These are phyloP conservation scores for Caracal caracal DNA, from an alignment of 2,113 vertebrate species.

Conservation along the genomic window DNA sequence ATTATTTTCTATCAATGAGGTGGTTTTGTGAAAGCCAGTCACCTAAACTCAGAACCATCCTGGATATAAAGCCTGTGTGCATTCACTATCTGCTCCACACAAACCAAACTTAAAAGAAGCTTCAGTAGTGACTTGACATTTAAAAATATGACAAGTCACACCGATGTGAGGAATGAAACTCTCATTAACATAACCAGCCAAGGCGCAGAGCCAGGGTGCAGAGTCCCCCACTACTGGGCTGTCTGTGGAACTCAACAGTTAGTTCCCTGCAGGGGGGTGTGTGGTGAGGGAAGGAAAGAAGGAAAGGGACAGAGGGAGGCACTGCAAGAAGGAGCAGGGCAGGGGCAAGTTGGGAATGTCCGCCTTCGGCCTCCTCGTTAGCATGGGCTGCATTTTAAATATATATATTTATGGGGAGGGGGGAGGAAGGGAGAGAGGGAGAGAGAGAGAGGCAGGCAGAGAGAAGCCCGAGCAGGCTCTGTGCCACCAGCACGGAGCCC, in stretches of 20 bases:
- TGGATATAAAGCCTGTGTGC: not conserved
- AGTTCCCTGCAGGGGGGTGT: not conserved
- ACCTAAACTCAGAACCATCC: not conserved
- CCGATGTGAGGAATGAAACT: not conserved
- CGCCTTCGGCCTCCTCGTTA: not conserved
- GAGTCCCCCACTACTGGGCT: not conserved
- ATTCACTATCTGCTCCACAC: not conserved
- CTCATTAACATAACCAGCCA: not conserved
- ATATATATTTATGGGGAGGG: no score
- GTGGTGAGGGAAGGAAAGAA: rapidly evolving
- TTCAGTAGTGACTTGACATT: not conserved
- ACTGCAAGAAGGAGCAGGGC: not conserved
- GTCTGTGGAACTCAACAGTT: not conserved
- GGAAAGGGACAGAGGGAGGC: not conserved
- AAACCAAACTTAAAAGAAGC: not conserved
- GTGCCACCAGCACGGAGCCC: no score
- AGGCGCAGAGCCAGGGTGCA: not conserved
- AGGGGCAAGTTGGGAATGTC: not conserved
- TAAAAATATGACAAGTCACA: not conserved
- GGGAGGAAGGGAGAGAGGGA: no score
- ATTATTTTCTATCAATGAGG: not conserved
- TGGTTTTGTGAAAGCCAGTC: not conserved
- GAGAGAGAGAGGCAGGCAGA: no score
- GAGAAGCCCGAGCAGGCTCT: no score
- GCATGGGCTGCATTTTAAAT: no score